A percentile compares a stretch with the other conserved stretches of the same genome.
Conservation (phyloP, 2,113 vertebrate species). For the Galeopterus variegatus region DNA sequence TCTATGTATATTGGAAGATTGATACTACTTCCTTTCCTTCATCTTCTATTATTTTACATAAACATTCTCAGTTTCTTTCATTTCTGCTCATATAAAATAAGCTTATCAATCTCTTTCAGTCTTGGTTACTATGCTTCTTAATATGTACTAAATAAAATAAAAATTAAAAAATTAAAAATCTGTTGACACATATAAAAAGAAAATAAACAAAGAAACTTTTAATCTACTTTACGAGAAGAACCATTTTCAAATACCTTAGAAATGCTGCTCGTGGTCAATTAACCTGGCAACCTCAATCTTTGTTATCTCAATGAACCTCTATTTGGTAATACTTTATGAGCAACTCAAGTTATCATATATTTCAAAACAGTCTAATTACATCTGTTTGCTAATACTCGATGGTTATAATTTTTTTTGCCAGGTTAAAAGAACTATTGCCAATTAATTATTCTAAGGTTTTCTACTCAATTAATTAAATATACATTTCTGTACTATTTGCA, state of each 20-base stretch:
- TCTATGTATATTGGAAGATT: conserved; percentile 23
- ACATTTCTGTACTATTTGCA: neutral
- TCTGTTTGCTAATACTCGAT: neutral
- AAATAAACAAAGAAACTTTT: neutral
- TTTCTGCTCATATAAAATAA: conserved; percentile 2
- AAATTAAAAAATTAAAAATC: neutral
- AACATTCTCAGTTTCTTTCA: neutral
- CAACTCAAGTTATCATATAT: neutral
- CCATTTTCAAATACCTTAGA: conserved; percentile 25
- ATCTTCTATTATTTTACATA: conserved; percentile 33
- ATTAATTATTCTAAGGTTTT: conserved; percentile 3
- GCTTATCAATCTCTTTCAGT: neutral
- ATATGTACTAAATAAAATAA: neutral
- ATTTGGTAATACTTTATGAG: neutral
- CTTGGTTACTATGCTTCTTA: neutral
- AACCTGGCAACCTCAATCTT: neutral
- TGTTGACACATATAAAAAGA: neutral
- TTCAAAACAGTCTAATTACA: neutral
- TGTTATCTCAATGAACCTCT: conserved; percentile 16
- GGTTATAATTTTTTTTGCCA: neutral
- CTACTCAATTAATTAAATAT: neutral
- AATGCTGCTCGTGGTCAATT: neutral
- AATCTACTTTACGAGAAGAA: neutral
- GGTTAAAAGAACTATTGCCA: neutral
- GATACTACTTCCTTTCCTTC: neutral